Evolutionary conservation across 30 jellyfish, hydroid and myxozoan genomes (phyloP).

Genomic region (Catostylus mosaicus): DNA sequence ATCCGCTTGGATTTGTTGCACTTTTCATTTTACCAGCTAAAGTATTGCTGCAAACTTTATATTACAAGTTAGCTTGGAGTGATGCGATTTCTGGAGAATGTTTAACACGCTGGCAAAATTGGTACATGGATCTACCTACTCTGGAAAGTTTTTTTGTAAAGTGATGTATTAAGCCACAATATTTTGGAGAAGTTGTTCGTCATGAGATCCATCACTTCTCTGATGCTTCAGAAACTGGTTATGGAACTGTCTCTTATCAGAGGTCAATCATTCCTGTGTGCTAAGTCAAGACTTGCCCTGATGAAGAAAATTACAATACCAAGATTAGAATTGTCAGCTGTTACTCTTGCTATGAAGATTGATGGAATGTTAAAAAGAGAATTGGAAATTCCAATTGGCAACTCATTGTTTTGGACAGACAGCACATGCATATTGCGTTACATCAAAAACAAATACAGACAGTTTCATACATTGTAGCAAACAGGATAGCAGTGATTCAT

Average conservation of each 20-base stretch:
- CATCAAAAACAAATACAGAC: conserved; percentile 15
- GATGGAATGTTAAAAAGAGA: conserved; percentile 5
- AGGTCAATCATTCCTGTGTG: conserved; percentile 32
- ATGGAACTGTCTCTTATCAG: too few species aligned
- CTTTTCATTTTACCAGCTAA: conserved; percentile 59
- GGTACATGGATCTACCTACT: conserved; percentile 10
- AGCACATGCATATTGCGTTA: conserved; percentile 37
- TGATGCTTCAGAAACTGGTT: too few species aligned
- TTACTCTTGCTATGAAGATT: conserved; percentile 13
- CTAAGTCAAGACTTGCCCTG: conserved; percentile 63
- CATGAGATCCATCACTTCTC: too few species aligned
- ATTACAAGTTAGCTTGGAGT: too few species aligned
- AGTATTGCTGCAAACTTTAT: conserved; percentile 47
- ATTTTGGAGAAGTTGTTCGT: too few species aligned
- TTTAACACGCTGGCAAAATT: too few species aligned
- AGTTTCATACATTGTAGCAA: conserved; percentile 60
- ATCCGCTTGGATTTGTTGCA: conserved; percentile 69
- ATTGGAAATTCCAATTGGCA: not conserved
- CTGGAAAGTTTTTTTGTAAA: too few species aligned
- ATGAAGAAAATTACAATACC: conserved; percentile 43
- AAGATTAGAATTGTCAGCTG: conserved; percentile 40
- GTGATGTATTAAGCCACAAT: too few species aligned
- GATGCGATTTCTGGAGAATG: too few species aligned
- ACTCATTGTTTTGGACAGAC: conserved; percentile 59
- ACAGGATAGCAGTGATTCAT: conserved; percentile 16